Evolutionary conservation across 2,113 vertebrate genomes (phyloP).

Genomic region (Drymodes brunneopygia): DNA sequence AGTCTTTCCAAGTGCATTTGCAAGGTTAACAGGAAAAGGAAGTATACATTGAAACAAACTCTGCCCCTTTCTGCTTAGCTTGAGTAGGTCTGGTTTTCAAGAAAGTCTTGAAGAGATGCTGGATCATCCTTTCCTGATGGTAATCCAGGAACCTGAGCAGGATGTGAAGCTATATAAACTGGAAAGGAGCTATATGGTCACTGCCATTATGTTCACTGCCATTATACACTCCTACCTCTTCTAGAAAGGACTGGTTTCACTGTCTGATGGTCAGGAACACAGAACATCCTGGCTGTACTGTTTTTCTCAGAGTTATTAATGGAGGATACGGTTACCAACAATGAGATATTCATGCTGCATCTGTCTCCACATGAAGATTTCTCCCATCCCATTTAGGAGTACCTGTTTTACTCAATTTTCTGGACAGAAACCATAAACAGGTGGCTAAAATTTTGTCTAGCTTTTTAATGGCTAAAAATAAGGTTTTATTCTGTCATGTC

Average conservation of each 20-base stretch:
- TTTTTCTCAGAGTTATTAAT: not conserved
- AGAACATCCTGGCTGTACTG: not conserved
- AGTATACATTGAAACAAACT: not conserved
- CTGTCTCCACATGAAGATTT: not conserved
- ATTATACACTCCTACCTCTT: not conserved
- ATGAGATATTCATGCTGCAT: not conserved
- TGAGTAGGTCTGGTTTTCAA: not conserved
- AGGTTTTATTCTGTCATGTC: not conserved
- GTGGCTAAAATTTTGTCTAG: not conserved
- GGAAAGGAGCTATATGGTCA: not conserved
- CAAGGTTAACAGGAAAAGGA: not conserved
- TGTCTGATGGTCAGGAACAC: not conserved
- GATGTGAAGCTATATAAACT: not conserved
- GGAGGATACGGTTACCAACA: not conserved
- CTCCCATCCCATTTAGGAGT: not conserved
- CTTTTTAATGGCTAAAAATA: not conserved
- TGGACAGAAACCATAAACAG: not conserved
- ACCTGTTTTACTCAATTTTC: not conserved
- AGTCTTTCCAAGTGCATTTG: not conserved
- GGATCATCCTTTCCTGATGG: not conserved
- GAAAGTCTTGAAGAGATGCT: not conserved
- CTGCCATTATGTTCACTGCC: not conserved
- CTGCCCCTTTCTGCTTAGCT: not conserved
- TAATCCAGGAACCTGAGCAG: not conserved
- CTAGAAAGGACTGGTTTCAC: not conserved